A percentile compares a stretch with the other conserved stretches of the same genome.
Conservation (phyloP, 2,113 vertebrate species). For the Symphodus melops region DNA sequence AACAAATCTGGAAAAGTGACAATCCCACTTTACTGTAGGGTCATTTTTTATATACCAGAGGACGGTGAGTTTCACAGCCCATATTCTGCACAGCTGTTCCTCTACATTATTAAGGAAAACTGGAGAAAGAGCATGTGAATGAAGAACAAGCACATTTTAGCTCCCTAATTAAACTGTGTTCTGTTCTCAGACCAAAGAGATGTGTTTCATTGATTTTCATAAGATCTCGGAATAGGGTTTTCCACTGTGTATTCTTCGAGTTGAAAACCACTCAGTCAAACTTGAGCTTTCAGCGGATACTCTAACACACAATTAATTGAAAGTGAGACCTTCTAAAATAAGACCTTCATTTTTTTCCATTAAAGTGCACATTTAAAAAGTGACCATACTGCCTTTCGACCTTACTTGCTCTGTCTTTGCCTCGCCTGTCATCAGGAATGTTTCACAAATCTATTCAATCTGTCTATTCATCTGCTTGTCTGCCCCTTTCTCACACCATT, state of each 20-base stretch:
- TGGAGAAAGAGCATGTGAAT: neutral
- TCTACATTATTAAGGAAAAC: slow-evolving; percentile 47
- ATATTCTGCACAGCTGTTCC: slow-evolving; percentile 43
- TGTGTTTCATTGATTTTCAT: neutral
- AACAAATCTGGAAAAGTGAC: slow-evolving; percentile 36
- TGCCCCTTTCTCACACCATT: slow-evolving; percentile 52
- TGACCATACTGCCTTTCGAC: neutral
- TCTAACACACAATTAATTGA: neutral
- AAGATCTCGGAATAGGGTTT: neutral
- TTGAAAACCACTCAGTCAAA: neutral
- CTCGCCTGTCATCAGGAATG: slow-evolving; percentile 24
- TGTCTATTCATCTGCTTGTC: slow-evolving; percentile 36
- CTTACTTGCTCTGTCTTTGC: neutral
- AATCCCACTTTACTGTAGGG: slow-evolving; percentile 18
- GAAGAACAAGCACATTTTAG: slow-evolving; percentile 28
- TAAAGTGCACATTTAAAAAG: slow-evolving; percentile 14
- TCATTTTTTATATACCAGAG: slow-evolving; percentile 20
- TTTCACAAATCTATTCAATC: slow-evolving; percentile 56
- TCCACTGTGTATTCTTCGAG: neutral
- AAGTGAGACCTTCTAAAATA: neutral
- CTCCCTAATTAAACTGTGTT: slow-evolving; percentile 16
- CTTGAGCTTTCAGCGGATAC: neutral
- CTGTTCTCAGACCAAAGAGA: slow-evolving; percentile 8
- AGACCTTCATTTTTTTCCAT: neutral
- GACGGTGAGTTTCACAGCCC: neutral